Evolutionary conservation across 2,113 vertebrate species (phyloP).

Genomic region (Trochalopteron elliotii): DNA sequence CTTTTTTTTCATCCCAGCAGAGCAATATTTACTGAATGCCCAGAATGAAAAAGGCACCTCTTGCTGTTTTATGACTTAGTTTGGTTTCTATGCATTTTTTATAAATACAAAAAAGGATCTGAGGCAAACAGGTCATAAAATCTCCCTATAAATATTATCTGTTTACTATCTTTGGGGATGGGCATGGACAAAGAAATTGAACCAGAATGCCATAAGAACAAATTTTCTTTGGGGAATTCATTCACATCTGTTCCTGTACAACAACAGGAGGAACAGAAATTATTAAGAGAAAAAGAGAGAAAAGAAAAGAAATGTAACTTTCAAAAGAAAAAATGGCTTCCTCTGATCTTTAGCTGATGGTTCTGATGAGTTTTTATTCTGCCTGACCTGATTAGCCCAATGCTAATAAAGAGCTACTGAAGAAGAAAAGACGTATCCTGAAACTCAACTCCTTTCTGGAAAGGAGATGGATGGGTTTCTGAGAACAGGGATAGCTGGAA

Average conservation of each 20-base stretch:
- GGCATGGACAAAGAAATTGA: neutral
- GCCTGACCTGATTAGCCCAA: neutral
- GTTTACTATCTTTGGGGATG: neutral
- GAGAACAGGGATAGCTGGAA: too few relatives aligned
- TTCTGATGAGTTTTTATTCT: neutral
- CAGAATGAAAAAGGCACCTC: neutral
- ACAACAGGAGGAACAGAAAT: neutral
- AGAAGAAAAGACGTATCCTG: neutral
- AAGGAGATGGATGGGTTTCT: too few relatives aligned
- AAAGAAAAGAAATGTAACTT: neutral
- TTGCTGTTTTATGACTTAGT: neutral
- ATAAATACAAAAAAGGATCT: neutral
- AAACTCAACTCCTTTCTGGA: neutral
- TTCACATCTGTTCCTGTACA: constrained; percentile 17
- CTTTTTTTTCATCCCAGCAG: neutral
- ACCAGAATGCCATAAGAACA: neutral
- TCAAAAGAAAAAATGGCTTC: neutral
- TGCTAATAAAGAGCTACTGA: neutral
- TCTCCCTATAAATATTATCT: neutral
- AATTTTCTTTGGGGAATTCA: constrained; percentile 38
- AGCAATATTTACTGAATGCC: neutral
- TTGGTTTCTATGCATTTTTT: neutral
- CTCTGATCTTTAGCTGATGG: neutral
- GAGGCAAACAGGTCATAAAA: neutral
- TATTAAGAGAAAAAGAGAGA: neutral